Percentiles rank a stretch among this genome's conserved stretches.
These are phyloP conservation scores for Philhelius pedissequus DNA, from an alignment of 2,888 invertebrate genomes.

Conservation along the genomic window DNA sequence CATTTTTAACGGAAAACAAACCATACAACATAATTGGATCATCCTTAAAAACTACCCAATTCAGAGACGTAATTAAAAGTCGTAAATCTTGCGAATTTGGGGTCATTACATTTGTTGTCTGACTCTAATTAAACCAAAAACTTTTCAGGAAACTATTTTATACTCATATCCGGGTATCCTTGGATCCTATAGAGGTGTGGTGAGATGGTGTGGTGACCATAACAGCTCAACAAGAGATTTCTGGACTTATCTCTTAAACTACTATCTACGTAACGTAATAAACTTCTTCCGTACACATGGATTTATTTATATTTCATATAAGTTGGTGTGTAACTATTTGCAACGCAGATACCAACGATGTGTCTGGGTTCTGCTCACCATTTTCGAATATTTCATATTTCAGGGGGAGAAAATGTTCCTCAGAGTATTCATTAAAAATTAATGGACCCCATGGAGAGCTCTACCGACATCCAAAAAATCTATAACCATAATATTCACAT, in stretches of 20 bases:
- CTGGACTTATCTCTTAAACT: conserved; percentile 16
- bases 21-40: conserved; percentile 49
- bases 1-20: conserved; percentile 28
- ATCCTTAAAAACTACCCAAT: conserved; percentile 29
- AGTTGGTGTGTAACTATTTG: not conserved
- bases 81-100: conserved; percentile 66
- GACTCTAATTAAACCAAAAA: conserved; percentile 56
- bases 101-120: conserved; percentile 40
- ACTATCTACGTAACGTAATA: not conserved
- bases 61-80: conserved; percentile 54
- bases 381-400: conserved; percentile 46
- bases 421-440: conserved; percentile 42
- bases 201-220: conserved; percentile 16
- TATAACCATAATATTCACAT: too few species aligned
- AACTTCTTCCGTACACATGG: conserved; percentile 3
- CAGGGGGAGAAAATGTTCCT: conserved; percentile 5
- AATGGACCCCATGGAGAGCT: conserved; percentile 20
- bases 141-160: conserved; percentile 37
- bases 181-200: not conserved
- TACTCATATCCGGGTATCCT: conserved; percentile 6
- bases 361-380: not conserved
- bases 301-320: not conserved
- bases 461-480: not conserved
- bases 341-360: not conserved
- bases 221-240: conserved; percentile 23